A percentile compares a stretch with the other conserved stretches of the same genome.
Conservation (phyloP, 53 echinoderm and acorn worm species). For the Henricia sp. region DNA sequence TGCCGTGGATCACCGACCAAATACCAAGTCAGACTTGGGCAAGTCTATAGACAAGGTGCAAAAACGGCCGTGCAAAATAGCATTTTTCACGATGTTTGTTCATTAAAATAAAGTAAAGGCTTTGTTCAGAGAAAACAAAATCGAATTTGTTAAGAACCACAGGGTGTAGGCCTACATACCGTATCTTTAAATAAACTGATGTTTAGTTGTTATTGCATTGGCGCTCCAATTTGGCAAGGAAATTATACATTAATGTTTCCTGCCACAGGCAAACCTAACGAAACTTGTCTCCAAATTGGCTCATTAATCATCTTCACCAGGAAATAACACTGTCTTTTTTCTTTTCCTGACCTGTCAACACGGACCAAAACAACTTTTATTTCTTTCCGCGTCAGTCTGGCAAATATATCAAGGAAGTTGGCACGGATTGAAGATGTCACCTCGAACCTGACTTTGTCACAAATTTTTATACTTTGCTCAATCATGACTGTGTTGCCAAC, state of each 20-base stretch:
- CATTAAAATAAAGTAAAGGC: no score
- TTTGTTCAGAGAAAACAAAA: no score
- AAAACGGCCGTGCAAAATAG: no score
- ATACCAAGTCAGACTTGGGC: no score
- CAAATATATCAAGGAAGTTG: neutral
- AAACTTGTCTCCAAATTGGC: neutral
- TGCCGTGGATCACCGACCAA: no score
- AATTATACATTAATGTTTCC: neutral
- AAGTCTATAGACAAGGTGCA: no score
- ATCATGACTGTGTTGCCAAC: no score
- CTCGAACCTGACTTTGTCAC: neutral
- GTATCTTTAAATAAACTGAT: neutral
- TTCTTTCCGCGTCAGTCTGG: neutral
- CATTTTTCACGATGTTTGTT: no score
- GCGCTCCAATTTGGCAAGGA: slow-evolving; percentile 2
- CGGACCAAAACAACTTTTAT: neutral
- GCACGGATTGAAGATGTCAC: neutral
- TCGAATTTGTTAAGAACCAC: no score
- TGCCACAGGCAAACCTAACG: neutral
- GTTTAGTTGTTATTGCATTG: neutral
- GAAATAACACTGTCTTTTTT: slow-evolving; percentile 40
- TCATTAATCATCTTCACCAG: neutral
- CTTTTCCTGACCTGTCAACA: neutral
- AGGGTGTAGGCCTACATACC: no score
- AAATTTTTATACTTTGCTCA: no score